Evolutionary conservation across 1,140 invertebrate genomes (phyloP), one percentile per base, ranked within the genome.

Genomic region (Orius laevigatus): DNA sequence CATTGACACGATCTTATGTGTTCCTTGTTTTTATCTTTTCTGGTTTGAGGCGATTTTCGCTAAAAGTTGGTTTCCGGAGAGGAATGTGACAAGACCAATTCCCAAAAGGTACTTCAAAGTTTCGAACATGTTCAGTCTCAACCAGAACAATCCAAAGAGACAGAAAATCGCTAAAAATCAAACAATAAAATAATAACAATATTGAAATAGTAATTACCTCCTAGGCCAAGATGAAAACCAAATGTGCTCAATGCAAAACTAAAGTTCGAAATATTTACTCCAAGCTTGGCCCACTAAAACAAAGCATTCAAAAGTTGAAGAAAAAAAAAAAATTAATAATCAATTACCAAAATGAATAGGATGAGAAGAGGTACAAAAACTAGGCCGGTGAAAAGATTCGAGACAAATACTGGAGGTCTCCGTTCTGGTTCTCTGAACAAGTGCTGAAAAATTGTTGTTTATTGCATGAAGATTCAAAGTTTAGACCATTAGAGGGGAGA

Each of bases 51-150:
- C 81, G 56, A 87, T 74, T 52, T 71, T 66, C 36, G 79, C 79
- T 46, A 97, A 72, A 57, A 96, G 69, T 57, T 84, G 76, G 63
- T 93, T 89, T n/a, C 93, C 93, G 54, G 81, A 78, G 5, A 97
- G 70, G 71, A 96, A 96, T 41, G 90, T 93, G 48, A 91, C 70
- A 36, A 80, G 62, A 43, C 79, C 84, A 48, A 97, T 67, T 19
- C 82, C 75, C 51, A 84, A 69, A 36, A 98, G 71, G 67, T 90
- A 93, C 54, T 86, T 81, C 57, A 95, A 68, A n/a, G 93, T 94
- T 44, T 81, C 75, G 67, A 98, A 98, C 94, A 98, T 98, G 58
- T 92, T 81, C 49, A 97, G 67, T 60, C 83, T 71, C 42, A 92
- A 62, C 89, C 91, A 98, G 65, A 97, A 93, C 54, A 84, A 66